Percentiles rank a stretch among this genome's conserved stretches.
phyloP scores from a whole-genome alignment of 2,888 invertebrate genomes.

The Eupithecia centaureata region DNA sequence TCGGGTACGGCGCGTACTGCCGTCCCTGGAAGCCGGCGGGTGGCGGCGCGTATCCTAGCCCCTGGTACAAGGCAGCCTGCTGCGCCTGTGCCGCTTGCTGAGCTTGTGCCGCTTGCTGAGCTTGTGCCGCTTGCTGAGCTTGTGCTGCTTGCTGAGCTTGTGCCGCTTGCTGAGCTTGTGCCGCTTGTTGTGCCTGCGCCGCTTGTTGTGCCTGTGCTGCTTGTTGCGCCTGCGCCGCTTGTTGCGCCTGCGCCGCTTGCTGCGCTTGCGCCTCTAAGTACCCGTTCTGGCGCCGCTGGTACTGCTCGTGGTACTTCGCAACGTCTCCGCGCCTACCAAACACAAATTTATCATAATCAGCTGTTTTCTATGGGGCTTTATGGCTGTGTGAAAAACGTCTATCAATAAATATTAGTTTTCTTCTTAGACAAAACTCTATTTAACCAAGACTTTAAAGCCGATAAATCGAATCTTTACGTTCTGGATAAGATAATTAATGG shows the following conservation, averaged over 20 bases:
- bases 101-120: constrained; percentile 49
- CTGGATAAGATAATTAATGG: too few relatives aligned
- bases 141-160: constrained; percentile 44
- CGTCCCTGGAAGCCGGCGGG: constrained; percentile 47
- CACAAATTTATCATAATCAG: background rate
- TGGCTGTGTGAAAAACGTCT: background rate
- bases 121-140: constrained; percentile 62
- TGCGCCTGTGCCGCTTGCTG: constrained; percentile 43
- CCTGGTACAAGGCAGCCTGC: constrained; percentile 53
- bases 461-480: too few relatives aligned
- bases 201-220: constrained; percentile 29
- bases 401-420: too few relatives aligned
- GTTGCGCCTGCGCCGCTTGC: constrained; percentile 31
- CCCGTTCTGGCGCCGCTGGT: constrained; percentile 56
- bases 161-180: constrained; percentile 11
- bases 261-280: constrained; percentile 53
- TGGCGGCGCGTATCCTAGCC: constrained; percentile 57
- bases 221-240: constrained; percentile 50
- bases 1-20: constrained; percentile 54
- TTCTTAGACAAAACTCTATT: too few relatives aligned
- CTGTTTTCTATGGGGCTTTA: background rate
- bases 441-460: too few relatives aligned
- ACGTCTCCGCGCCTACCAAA: constrained; percentile 42
- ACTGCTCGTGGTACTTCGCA: constrained; percentile 68
- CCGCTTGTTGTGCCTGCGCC: constrained; percentile 53